Conservation (phyloP, 2,113 vertebrate species). For the Ictalurus furcatus region DNA sequence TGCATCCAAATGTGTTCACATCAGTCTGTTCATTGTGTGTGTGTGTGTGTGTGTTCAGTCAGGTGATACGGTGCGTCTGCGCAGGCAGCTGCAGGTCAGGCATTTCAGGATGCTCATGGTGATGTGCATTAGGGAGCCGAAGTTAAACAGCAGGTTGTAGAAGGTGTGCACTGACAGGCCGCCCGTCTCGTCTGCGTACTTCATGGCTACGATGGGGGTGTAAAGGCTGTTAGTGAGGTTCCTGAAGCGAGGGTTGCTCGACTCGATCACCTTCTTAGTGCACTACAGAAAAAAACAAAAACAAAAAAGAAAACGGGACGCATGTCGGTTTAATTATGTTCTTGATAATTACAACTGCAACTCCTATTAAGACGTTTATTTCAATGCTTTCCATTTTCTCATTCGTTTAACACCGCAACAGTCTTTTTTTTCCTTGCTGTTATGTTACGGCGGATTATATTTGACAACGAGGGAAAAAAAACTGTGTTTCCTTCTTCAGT, state of each 20-base stretch:
- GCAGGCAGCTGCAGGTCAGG: constrained; percentile 83
- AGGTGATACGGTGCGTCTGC: constrained; percentile 73
- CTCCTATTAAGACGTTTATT: neutral
- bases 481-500: neutral
- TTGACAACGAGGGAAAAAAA: neutral
- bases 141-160: constrained; percentile 81
- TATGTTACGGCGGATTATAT: neutral
- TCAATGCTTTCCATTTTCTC: neutral
- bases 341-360: neutral
- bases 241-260: constrained; percentile 74
- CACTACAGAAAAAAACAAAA: constrained; percentile 62
- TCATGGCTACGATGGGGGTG: constrained; percentile 79
- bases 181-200: constrained; percentile 79
- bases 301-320: neutral
- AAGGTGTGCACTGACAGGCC: constrained; percentile 79
- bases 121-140: constrained; percentile 79
- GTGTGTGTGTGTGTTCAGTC: constrained; percentile 65
- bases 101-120: constrained; percentile 73
- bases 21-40: neutral
- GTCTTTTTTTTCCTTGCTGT: neutral
- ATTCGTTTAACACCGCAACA: neutral
- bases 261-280: constrained; percentile 78
- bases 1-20: neutral
- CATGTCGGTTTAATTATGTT: neutral
- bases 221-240: constrained; percentile 81